Evolutionary conservation across 2,797 vertebrate species (phyloP).

Genomic region (Nothura maculosa): DNA sequence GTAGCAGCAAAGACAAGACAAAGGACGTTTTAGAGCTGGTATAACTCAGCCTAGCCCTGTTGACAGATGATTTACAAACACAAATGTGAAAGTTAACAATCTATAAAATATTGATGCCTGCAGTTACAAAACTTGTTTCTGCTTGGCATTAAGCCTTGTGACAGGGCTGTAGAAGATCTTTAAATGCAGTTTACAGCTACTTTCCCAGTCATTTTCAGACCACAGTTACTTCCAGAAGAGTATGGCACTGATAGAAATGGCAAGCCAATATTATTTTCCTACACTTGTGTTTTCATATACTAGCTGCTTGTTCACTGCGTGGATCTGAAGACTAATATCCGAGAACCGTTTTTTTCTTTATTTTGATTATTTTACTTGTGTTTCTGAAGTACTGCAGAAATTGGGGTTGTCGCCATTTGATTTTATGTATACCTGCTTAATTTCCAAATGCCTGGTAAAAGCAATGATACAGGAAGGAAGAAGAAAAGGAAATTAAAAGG

Average conservation of each 20-base stretch:
- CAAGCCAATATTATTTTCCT: neutral
- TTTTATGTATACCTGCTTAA: neutral
- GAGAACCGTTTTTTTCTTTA: neutral
- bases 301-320: neutral
- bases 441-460: neutral
- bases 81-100: neutral
- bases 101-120: neutral
- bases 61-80: neutral
- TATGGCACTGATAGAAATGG: neutral
- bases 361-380: neutral
- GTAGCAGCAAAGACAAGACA: neutral
- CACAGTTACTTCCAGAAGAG: neutral
- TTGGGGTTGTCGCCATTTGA: neutral
- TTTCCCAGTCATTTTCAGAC: neutral
- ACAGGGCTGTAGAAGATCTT: neutral
- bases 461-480: neutral
- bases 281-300: neutral
- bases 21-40: neutral
- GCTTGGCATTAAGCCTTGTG: neutral
- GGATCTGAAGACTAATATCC: neutral
- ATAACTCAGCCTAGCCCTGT: neutral
- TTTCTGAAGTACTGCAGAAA: neutral
- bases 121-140: neutral
- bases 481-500: neutral
- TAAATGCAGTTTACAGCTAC: neutral